Base-by-base conservation (phyloP, 2,888 invertebrate genomes). In the Folsomia candida region DNA sequence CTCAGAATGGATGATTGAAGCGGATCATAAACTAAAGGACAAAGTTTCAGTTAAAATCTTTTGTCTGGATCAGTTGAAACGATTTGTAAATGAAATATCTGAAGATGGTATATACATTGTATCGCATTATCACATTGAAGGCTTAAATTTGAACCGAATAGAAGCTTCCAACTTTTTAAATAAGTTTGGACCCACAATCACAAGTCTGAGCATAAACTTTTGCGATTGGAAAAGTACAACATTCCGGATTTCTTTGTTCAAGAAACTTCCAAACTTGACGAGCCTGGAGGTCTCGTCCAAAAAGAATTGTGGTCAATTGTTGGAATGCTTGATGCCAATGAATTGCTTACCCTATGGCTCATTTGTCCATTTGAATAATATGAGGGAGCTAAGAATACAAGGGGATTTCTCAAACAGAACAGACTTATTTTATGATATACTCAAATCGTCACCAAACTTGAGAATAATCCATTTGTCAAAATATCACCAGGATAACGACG, bases 371-470 rank as follows among this genome's bases (percentile, higher is more conserved):
- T 73, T 66, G 54, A 60, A 57, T 54, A 60, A 68, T 4, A 54
- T 73, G 28, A 57, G 37, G 51, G 58, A 57, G 6, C 37, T 73
- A 9, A 54, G 63, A 28, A 26, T 73, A n/a, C 62, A 24, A 14
- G 73, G 73, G 2, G 73, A 73, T 57, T 73, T 67, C 54, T 69
- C 63, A 2, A 37, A 68, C 22, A 62, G 67, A 14, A 69, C 73
- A 4, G 73, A 73, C 61, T 54, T 73, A 11, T 63, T 73, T 22
- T 73, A 70, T 51, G 59, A 70, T 51, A 63, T 72, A 28, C 59
- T 68, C 18, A 68, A 66, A 65, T 70, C 57, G 22, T 57, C 66
- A 2, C 47, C 51, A 25, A 65, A 68, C 37, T 24, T 73, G 22
- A 65, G 68, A 24, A 47, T 51, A 27, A 70, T 73, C 22, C 67